Conservation (phyloP, 2,113 vertebrate species). For the Phaetusa simplex region DNA sequence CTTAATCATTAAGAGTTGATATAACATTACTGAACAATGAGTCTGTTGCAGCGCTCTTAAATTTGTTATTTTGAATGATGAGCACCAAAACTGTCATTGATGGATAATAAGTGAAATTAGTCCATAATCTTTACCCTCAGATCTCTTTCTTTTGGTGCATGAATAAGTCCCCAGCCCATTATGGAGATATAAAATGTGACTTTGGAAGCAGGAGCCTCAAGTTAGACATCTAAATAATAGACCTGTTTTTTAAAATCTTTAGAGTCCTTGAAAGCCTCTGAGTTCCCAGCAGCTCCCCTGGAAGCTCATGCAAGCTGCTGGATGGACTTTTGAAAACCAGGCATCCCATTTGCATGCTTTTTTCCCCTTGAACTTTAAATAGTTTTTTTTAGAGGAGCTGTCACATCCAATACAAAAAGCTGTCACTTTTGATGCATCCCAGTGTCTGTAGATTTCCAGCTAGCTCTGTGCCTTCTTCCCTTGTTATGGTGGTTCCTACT, state of each 20-base stretch:
- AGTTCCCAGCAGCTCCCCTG: slow-evolving; percentile 43
- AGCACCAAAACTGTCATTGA: background rate
- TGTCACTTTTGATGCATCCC: slow-evolving; percentile 20
- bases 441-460: slow-evolving; percentile 7
- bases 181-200: slow-evolving; percentile 35
- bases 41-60: background rate
- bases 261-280: slow-evolving; percentile 15
- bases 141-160: slow-evolving; percentile 29
- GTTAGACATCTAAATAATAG: slow-evolving; percentile 58
- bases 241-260: slow-evolving; percentile 17
- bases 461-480: background rate
- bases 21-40: background rate
- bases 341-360: slow-evolving; percentile 45
- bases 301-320: slow-evolving; percentile 31
- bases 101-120: background rate
- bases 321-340: slow-evolving; percentile 39
- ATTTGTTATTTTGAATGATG: background rate
- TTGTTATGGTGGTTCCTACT: background rate
- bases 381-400: slow-evolving; percentile 35
- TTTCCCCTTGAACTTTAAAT: slow-evolving; percentile 12
- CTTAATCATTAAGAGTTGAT: background rate
- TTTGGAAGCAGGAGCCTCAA: slow-evolving; percentile 36
- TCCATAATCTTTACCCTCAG: background rate
- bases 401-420: slow-evolving; percentile 44
- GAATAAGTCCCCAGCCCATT: background rate